Evolutionary conservation across 2,888 invertebrate genomes (phyloP), one percentile per base, ranked within the genome.

Genomic region (Magallana nippona): DNA sequence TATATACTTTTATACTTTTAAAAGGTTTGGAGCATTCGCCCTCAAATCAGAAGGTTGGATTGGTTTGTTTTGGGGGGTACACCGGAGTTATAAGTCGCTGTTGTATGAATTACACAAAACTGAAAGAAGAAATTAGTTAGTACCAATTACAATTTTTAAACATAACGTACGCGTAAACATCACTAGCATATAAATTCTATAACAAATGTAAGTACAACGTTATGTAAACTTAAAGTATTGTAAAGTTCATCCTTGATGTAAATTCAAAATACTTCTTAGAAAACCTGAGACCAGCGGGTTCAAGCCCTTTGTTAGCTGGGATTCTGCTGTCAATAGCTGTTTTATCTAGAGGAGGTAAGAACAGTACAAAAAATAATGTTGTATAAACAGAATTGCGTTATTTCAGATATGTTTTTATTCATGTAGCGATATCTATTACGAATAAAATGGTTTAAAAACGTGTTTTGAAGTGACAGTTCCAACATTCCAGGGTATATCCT

Each of bases 251-350:
- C 44, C 44, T 44, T 44, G 5, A 44, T 44, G 44, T 44, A 8
- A 44, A 8, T 44, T 5, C 3, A 5, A 44, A 0, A 44, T 44
- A 44, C 8, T 58, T 3, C 58, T 15, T 58, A 80, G 80, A 27
- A 15, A 80, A 27, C 22, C 17, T 80, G 27, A 19, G 63, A 17
- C 81, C 81, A 10, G 63, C 55, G 15, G 81, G 81, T 17, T 55
- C 63, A 10, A 81, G 62, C 44, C 81, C 81, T 10, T 44, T 81
- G 17, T 22, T 17, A 22, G 81, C 44, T 22, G 81, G 57, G 55
- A 10, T 81, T 10, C 10, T 57, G 17, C 19, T 81, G 13, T 27
- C 81, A 10, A 63, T 17, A 8, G 17, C n/a, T n/a, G 32, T 11
- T 44, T 22, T 10, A 11, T 5, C 19, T 27, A 17, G 1, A 44